phyloP scores from a whole-genome alignment of 2,888 invertebrate genomes.

The Octonoba sinensis region DNA sequence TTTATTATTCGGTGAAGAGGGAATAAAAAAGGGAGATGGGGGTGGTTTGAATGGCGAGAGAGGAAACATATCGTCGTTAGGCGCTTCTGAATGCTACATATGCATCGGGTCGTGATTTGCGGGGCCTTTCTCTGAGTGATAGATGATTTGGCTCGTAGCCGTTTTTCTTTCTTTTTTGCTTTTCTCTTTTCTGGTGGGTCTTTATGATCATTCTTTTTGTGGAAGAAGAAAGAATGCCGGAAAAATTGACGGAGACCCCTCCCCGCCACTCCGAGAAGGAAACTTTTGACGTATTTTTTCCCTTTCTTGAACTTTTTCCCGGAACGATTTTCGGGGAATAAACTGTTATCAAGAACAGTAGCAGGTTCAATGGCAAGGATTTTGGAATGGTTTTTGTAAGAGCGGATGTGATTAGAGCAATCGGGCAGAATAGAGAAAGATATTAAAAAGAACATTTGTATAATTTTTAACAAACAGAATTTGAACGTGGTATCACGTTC shows the following conservation, averaged over 20 bases:
- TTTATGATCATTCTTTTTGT: conserved; percentile 3
- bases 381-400: too few species aligned
- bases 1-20: conserved; percentile 1
- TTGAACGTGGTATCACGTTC: too few species aligned
- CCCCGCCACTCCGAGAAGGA: too few species aligned
- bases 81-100: conserved; percentile 2
- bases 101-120: conserved; percentile 6
- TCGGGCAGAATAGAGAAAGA: too few species aligned
- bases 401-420: too few species aligned
- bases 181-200: not conserved
- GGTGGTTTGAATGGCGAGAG: not conserved
- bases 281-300: too few species aligned
- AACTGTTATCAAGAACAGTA: too few species aligned
- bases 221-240: not conserved
- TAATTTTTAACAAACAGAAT: too few species aligned
- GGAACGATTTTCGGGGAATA: too few species aligned
- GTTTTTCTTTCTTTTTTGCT: not conserved
- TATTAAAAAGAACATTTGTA: too few species aligned
- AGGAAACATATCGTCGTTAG: conserved; percentile 7
- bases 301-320: too few species aligned
- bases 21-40: conserved; percentile 1
- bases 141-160: not conserved
- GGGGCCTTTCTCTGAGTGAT: not conserved
- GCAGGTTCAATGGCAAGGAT: too few species aligned
- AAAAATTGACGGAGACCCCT: not conserved